Evolutionary conservation across 2,113 vertebrate species (phyloP).

Genomic region (Macquaria ambigua): DNA sequence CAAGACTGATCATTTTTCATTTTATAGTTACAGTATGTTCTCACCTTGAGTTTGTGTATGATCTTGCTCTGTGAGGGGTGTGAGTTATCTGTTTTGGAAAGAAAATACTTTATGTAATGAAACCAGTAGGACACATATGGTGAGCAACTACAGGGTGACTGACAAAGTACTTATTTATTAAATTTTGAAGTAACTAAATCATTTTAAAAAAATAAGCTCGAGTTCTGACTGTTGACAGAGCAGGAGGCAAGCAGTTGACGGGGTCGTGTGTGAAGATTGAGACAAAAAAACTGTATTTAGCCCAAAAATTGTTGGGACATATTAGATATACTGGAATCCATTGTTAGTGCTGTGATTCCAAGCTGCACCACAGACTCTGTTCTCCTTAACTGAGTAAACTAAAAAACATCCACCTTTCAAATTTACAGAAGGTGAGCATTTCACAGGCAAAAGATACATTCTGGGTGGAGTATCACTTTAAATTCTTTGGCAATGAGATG

Average conservation of each 20-base stretch:
- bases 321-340: neutral
- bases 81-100: slow-evolving; percentile 65
- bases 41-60: slow-evolving; percentile 65
- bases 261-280: neutral
- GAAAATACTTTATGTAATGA: neutral
- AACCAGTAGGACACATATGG: neutral
- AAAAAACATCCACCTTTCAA: neutral
- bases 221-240: neutral
- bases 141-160: neutral
- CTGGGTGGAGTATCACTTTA: neutral
- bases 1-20: neutral
- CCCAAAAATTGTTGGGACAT: neutral
- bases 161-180: neutral
- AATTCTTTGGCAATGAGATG: neutral
- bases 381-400: neutral
- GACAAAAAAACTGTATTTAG: neutral
- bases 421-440: neutral
- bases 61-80: slow-evolving; percentile 60
- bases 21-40: neutral
- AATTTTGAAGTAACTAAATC: neutral
- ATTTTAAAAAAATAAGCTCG: neutral
- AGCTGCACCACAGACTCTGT: neutral
- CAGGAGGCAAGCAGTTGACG: neutral
- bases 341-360: slow-evolving; percentile 1
- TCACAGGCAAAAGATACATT: neutral